A percentile compares a stretch with the other conserved stretches of the same genome.
Conservation (phyloP, 2,888 invertebrate genomes). For the Cataglyphis rosenhaueri region DNA sequence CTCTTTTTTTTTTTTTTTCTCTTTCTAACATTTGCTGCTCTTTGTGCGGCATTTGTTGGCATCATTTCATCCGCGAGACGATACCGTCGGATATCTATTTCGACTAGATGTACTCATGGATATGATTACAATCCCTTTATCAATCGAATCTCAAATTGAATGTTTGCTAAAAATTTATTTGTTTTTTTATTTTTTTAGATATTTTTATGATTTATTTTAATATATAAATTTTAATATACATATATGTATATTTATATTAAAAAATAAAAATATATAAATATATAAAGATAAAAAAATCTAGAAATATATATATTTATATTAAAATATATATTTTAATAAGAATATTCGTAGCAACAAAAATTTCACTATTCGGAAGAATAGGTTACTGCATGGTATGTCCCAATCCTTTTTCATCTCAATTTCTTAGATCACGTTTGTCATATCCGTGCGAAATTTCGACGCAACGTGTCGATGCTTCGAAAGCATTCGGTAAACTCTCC, state of each 20-base stretch:
- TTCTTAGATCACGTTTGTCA: background rate
- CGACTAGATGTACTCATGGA: background rate
- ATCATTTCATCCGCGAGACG: constrained; percentile 33
- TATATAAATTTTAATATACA: background rate
- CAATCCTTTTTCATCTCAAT: background rate
- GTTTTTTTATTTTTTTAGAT: background rate
- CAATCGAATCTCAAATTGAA: background rate
- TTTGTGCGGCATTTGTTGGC: constrained; percentile 45
- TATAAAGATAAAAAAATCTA: too few species aligned
- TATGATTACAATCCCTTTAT: constrained; percentile 16
- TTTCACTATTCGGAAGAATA: background rate
- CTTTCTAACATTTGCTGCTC: constrained; percentile 39
- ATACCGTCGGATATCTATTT: constrained; percentile 9
- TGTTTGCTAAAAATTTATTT: background rate
- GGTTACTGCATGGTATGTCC: too few species aligned
- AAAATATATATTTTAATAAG: background rate
- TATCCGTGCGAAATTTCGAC: constrained; percentile 7
- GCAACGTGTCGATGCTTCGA: constrained; percentile 40
- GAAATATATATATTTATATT: background rate
- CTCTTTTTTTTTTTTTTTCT: background rate
- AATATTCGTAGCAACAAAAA: background rate
- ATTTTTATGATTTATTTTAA: background rate
- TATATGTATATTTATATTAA: too few species aligned
- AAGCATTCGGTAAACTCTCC: constrained; percentile 52
- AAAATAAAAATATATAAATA: too few species aligned